Conservation (phyloP, 2,797 vertebrate genomes). For the Dicrostonyx torquatus region DNA sequence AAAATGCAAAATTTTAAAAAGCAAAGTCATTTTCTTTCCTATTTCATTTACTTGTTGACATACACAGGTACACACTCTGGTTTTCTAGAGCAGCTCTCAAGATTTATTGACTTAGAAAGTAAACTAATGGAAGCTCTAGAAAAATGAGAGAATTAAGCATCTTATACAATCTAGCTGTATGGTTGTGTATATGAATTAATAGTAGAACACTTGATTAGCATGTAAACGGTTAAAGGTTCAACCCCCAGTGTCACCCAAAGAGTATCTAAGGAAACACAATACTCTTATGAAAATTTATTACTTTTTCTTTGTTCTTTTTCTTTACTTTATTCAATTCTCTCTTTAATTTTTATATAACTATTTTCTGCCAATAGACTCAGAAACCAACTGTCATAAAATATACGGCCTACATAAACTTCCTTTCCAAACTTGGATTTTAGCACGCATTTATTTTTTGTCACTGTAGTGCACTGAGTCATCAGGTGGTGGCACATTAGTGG, state of each 20-base stretch:
- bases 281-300: not conserved
- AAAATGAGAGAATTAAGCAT: not conserved
- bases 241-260: not conserved
- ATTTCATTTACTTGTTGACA: not conserved
- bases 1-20: slow-evolving; percentile 38
- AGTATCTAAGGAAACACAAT: not conserved
- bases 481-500: slow-evolving; percentile 76
- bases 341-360: not conserved
- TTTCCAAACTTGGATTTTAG: slow-evolving; percentile 58
- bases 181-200: not conserved
- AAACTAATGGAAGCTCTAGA: not conserved
- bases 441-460: slow-evolving; percentile 48
- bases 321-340: not conserved
- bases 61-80: not conserved
- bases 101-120: slow-evolving; percentile 1
- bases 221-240: not conserved
- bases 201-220: not conserved
- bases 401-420: slow-evolving; percentile 63
- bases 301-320: not conserved
- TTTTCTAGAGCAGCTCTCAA: not conserved
- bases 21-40: slow-evolving; percentile 9
- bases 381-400: slow-evolving; percentile 52
- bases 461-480: slow-evolving; percentile 66
- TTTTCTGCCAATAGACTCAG: slow-evolving; percentile 58
- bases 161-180: not conserved